Conservation (phyloP, 2,888 invertebrate genomes). For the Amphimallon solstitiale region DNA sequence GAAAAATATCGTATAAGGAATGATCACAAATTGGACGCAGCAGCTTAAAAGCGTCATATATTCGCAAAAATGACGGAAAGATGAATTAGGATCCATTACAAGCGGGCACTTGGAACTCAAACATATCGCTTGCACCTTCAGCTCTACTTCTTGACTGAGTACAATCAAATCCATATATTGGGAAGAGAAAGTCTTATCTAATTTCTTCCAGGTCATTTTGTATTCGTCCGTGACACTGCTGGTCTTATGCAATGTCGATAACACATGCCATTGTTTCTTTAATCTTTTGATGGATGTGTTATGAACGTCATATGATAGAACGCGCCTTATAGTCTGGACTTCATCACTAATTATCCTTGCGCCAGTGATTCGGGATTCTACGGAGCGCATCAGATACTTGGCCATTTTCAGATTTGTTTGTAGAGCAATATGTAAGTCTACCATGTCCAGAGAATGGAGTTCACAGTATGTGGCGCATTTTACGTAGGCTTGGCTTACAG, state of each 20-base stretch:
- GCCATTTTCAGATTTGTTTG: background rate
- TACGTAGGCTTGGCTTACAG: slow-evolving; percentile 52
- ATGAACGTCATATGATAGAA: background rate
- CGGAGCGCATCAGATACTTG: background rate
- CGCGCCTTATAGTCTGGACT: background rate
- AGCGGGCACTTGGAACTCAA: slow-evolving; percentile 63
- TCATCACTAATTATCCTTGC: background rate
- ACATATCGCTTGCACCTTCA: slow-evolving; percentile 53
- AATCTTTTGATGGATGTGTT: slow-evolving; percentile 28
- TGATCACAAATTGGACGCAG: slow-evolving; percentile 33
- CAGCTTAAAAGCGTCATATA: slow-evolving; percentile 20
- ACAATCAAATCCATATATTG: slow-evolving; percentile 39
- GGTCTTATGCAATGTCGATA: slow-evolving; percentile 11
- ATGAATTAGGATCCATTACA: slow-evolving; percentile 64
- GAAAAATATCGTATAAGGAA: slow-evolving; percentile 39
- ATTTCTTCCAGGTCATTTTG: slow-evolving; percentile 55
- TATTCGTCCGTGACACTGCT: slow-evolving; percentile 13
- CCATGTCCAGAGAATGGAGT: slow-evolving; percentile 63
- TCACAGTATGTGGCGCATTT: slow-evolving; percentile 62
- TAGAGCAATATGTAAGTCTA: slow-evolving; percentile 9
- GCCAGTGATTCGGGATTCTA: background rate
- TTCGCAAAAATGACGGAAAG: slow-evolving; percentile 54
- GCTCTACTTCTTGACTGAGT: slow-evolving; percentile 38
- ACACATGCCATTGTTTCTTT: slow-evolving; percentile 33
- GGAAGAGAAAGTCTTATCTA: slow-evolving; percentile 31